Percentiles rank a stretch among this genome's conserved stretches.
These are phyloP conservation scores for Neelides sp. DNA, from an alignment of 1,140 invertebrate genomes.

Conservation along the genomic window DNA sequence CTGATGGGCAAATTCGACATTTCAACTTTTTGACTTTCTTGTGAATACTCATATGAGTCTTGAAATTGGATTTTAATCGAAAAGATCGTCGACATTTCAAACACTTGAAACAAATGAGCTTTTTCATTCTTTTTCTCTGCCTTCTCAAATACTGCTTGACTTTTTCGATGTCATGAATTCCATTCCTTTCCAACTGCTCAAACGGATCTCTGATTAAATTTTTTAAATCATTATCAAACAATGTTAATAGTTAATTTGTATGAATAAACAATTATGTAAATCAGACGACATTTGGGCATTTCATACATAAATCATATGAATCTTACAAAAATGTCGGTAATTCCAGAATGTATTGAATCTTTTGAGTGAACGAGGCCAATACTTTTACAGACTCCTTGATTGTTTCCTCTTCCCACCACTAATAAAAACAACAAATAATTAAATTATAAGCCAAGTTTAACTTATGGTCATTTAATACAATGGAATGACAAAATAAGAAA, in stretches of 20 bases:
- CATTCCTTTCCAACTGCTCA: conserved; percentile 12
- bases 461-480: too few species aligned
- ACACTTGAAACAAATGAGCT: conserved; percentile 7
- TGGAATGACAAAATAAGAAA: too few species aligned
- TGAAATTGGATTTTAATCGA: background rate
- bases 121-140: background rate
- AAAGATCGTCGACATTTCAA: conserved; percentile 11
- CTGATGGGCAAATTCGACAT: background rate
- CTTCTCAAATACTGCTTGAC: conserved; percentile 1
- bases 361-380: conserved; percentile 12
- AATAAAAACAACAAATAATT: too few species aligned
- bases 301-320: background rate
- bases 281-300: background rate
- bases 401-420: conserved; percentile 15
- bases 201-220: conserved; percentile 17
- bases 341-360: conserved; percentile 20
- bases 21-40: background rate
- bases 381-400: conserved; percentile 7
- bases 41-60: conserved; percentile 8
- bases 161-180: background rate
- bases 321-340: conserved; percentile 20
- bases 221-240: too few species aligned
- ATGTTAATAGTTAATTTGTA: background rate
- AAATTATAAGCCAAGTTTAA: too few species aligned
- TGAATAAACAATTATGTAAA: background rate